Percentiles rank a stretch among this genome's conserved stretches.
Evolutionary conservation across 2,888 invertebrate species (phyloP).

Genomic region (Timema podura): DNA sequence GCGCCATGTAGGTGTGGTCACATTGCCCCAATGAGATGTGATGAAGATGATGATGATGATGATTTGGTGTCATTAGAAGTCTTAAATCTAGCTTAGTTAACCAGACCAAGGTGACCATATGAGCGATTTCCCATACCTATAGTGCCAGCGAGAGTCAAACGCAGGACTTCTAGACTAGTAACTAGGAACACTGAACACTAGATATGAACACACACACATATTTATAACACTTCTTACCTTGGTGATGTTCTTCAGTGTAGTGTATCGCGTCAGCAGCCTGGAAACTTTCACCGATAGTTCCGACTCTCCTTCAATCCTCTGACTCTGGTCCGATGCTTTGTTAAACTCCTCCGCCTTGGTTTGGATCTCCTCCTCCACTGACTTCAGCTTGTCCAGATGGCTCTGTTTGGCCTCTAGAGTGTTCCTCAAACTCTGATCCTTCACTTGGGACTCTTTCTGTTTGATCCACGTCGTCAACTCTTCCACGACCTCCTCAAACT

Average conservation of each 20-base stretch:
- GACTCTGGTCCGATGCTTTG: slow-evolving; percentile 62
- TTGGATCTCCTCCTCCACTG: slow-evolving; percentile 65
- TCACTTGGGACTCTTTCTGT: slow-evolving; percentile 75
- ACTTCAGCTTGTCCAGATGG: slow-evolving; percentile 72
- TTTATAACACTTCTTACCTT: slow-evolving; percentile 45
- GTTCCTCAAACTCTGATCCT: slow-evolving; percentile 84
- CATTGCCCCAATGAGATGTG: no score
- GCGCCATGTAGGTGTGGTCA: no score
- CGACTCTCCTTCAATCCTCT: slow-evolving; percentile 68
- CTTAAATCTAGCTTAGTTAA: no score
- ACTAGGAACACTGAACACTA: no score
- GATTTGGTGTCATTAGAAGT: no score
- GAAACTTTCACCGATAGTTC: slow-evolving; percentile 71
- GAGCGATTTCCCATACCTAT: no score
- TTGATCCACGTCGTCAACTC: slow-evolving; percentile 80
- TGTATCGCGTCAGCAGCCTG: slow-evolving; percentile 74
- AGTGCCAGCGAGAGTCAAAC: no score
- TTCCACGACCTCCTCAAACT: slow-evolving; percentile 73
- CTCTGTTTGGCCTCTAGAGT: slow-evolving; percentile 76
- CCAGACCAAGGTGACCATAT: no score
- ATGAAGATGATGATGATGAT: no score
- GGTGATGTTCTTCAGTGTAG: slow-evolving; percentile 72
- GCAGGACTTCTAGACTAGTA: no score
- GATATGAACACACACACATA: no score
- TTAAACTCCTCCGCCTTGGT: slow-evolving; percentile 65